Conservation (phyloP, 2,797 vertebrate genomes). For the Siniperca undulata region DNA sequence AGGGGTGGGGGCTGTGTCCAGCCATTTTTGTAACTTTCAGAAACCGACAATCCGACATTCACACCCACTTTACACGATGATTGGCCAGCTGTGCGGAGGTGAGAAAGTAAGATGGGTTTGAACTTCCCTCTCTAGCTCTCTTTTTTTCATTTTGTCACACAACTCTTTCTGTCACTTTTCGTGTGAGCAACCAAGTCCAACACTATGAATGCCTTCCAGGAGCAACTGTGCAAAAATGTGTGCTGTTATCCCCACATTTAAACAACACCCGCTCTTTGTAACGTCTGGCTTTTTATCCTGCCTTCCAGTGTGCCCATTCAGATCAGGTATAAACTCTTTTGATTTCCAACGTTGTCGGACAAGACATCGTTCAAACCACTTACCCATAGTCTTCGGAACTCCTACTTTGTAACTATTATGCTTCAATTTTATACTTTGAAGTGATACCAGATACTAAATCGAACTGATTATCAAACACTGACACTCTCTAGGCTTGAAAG, state of each 20-base stretch:
- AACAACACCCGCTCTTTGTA: not conserved
- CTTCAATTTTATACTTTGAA: not conserved
- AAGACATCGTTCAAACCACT: not conserved
- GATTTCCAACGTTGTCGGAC: not conserved
- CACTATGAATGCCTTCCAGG: not conserved
- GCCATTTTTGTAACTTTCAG: not conserved
- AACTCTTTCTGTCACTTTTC: not conserved
- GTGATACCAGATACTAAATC: not conserved
- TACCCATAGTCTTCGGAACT: not conserved
- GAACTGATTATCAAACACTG: not conserved
- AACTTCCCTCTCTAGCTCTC: too few relatives aligned
- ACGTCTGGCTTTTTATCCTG: not conserved
- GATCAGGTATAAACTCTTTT: not conserved
- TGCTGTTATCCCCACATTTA: not conserved
- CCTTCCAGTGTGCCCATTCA: not conserved
- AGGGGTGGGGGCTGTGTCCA: not conserved
- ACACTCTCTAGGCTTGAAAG: not conserved
- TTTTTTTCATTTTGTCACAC: not conserved
- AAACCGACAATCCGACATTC: not conserved
- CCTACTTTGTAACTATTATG: not conserved
- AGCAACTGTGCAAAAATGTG: not conserved
- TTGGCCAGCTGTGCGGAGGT: too few relatives aligned
- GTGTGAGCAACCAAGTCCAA: not conserved
- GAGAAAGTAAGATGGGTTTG: too few relatives aligned
- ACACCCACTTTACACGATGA: too few relatives aligned